A percentile compares a stretch with the other conserved stretches of the same genome.
These are phyloP conservation scores for Campylomormyrus numenius DNA, from an alignment of 2,113 vertebrate species.

Conservation along the genomic window DNA sequence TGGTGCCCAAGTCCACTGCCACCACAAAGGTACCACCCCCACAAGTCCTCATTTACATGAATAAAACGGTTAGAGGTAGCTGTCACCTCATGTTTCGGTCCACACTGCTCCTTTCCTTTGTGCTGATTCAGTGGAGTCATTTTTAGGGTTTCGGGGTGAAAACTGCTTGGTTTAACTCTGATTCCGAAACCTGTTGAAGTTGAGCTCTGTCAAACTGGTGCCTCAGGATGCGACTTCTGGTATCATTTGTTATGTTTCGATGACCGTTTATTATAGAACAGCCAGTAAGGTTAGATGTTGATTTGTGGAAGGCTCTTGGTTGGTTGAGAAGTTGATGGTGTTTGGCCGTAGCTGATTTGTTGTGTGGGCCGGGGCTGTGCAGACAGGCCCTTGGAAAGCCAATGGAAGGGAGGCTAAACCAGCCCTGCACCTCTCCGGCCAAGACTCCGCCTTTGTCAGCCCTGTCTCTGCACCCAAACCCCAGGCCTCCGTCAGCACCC, in stretches of 20 bases:
- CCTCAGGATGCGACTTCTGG: background rate
- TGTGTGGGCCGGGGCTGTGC: slow-evolving; percentile 11
- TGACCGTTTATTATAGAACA: background rate
- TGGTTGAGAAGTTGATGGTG: background rate
- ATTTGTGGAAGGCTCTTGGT: background rate
- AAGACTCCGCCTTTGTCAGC: slow-evolving; percentile 94
- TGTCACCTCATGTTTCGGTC: background rate
- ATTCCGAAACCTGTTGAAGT: background rate
- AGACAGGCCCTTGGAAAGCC: slow-evolving; percentile 92
- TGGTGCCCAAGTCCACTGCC: slow-evolving; percentile 90
- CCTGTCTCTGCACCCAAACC: slow-evolving; percentile 91
- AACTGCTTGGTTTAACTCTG: background rate
- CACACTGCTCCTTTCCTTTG: background rate
- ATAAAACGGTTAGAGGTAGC: background rate
- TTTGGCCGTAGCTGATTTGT: background rate
- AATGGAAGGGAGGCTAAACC: slow-evolving; percentile 85
- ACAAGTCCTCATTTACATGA: background rate
- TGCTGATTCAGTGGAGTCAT: background rate
- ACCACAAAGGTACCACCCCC: slow-evolving; percentile 73
- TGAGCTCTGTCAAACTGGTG: background rate
- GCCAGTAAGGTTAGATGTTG: background rate
- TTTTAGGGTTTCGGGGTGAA: background rate
- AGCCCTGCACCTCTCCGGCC: slow-evolving; percentile 79
- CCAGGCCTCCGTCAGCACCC: slow-evolving; percentile 71
- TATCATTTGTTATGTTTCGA: background rate